These are phyloP conservation scores for Amphiura filiformis DNA, from an alignment of 35 echinoderm and acorn worm genomes.

Conservation along the genomic window DNA sequence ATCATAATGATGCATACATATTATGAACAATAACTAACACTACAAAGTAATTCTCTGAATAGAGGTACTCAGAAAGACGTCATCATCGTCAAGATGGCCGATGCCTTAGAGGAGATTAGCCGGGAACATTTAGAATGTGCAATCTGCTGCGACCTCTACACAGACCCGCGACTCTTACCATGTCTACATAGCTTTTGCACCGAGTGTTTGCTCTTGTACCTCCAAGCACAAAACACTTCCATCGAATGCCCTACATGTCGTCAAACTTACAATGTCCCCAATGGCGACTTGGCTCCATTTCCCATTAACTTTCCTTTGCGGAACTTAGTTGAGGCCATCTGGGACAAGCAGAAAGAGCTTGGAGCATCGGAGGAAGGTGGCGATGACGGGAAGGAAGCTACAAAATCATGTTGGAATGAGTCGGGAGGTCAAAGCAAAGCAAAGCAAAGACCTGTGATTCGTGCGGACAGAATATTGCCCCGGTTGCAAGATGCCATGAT, in stretches of 20 bases:
- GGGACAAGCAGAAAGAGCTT: neutral
- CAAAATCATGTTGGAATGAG: too few species aligned
- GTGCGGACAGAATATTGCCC: neutral
- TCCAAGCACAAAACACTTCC: neutral
- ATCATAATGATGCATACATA: too few species aligned
- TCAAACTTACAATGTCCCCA: neutral
- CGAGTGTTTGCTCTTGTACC: slow-evolving; percentile 40
- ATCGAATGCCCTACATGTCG: slow-evolving; percentile 46
- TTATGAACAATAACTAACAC: too few species aligned
- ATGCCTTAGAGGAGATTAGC: slow-evolving; percentile 12
- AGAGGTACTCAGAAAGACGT: too few species aligned
- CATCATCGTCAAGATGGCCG: too few species aligned
- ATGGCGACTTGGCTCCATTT: slow-evolving; percentile 15
- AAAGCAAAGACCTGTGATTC: neutral
- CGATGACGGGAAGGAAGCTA: too few species aligned
- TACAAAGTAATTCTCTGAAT: too few species aligned
- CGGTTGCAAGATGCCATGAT: neutral
- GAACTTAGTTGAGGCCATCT: slow-evolving; percentile 36
- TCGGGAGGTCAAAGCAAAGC: neutral
- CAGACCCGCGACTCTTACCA: slow-evolving; percentile 37
- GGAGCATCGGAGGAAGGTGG: neutral
- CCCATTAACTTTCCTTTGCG: slow-evolving; percentile 47
- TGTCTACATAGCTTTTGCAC: slow-evolving; percentile 72
- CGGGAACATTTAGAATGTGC: slow-evolving; percentile 48
- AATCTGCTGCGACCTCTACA: slow-evolving; percentile 35